A percentile compares a stretch with the other conserved stretches of the same genome.
Conservation (phyloP, 2,797 vertebrate genomes). For the Coregonus sp. region DNA sequence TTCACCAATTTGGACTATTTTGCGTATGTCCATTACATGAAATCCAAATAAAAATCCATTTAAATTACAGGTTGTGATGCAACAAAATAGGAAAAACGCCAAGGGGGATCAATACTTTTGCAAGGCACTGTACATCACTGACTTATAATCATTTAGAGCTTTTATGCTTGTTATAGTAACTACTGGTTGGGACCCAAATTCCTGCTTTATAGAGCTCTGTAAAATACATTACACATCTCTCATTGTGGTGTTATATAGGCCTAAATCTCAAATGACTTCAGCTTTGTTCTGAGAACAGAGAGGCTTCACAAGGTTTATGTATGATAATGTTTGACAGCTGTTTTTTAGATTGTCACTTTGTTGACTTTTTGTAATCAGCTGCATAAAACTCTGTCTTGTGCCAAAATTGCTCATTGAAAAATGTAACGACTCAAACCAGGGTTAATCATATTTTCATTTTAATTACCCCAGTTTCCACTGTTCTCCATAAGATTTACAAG, state of each 20-base stretch:
- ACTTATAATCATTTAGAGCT: conserved; percentile 65
- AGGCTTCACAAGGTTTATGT: background rate
- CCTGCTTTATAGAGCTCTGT: conserved; percentile 47
- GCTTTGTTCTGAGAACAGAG: background rate
- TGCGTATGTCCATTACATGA: no score
- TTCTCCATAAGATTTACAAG: background rate
- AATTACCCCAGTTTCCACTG: background rate
- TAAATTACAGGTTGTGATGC: no score
- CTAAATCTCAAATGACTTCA: background rate
- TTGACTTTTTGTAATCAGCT: background rate
- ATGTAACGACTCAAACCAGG: background rate
- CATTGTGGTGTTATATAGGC: background rate
- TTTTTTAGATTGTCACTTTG: background rate
- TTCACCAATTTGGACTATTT: no score
- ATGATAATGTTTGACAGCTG: background rate
- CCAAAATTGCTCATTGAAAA: background rate
- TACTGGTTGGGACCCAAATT: conserved; percentile 46
- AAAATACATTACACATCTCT: conserved; percentile 54
- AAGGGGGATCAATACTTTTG: no score
- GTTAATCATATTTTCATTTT: background rate
- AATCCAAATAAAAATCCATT: no score
- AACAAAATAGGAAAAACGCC: no score
- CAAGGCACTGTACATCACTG: conserved; percentile 52
- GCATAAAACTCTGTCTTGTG: background rate
- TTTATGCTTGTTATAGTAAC: conserved; percentile 52